These are phyloP conservation scores for Metopolophium dirhodum DNA, from an alignment of 1,140 invertebrate species.

Conservation along the genomic window DNA sequence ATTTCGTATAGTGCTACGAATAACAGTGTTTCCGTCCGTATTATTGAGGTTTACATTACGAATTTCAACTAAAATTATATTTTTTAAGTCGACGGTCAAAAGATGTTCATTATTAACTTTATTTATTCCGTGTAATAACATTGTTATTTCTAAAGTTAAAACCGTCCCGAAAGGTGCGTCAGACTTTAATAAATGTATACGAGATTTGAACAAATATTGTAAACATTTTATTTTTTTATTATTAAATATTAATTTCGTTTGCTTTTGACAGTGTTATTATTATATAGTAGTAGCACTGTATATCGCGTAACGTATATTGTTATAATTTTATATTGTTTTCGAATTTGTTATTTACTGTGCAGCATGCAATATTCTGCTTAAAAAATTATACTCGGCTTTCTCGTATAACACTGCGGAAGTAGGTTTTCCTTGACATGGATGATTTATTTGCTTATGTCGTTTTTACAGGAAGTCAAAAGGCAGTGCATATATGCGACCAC, in stretches of 20 bases:
- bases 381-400: conserved; percentile 33
- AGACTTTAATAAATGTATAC: neutral
- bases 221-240: conserved; percentile 9
- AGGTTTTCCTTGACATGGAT: conserved; percentile 21
- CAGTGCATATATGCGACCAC: conserved; percentile 3
- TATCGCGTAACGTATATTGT: neutral
- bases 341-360: neutral
- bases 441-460: conserved; percentile 27
- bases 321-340: neutral
- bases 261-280: neutral
- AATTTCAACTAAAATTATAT: neutral
- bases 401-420: conserved; percentile 27
- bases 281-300: neutral
- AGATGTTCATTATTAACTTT: neutral
- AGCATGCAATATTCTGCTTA: neutral
- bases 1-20: neutral
- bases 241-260: neutral
- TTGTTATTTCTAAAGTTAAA: neutral
- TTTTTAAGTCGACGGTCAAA: neutral
- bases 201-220: neutral
- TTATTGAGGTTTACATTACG: neutral
- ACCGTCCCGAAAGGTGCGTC: neutral
- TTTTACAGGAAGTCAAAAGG: conserved; percentile 41
- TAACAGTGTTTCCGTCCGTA: neutral
- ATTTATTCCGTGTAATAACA: neutral